Evolutionary conservation across 1,140 invertebrate species (phyloP).

Genomic region (Coelopa frigida): DNA sequence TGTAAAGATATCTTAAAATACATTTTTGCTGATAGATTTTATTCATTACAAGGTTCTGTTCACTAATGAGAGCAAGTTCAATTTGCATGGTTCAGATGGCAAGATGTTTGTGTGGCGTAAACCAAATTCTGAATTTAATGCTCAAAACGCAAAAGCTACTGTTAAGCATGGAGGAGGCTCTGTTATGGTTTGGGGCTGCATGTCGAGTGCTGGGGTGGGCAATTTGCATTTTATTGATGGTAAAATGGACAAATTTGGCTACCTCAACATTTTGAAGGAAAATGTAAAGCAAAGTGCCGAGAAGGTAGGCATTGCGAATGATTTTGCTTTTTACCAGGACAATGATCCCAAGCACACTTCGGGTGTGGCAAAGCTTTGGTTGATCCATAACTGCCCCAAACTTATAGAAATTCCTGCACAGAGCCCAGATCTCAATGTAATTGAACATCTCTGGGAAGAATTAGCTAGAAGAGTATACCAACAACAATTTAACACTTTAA

Average conservation of each 20-base stretch:
- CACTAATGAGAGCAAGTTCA: conserved; percentile 27
- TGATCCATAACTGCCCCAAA: conserved; percentile 10
- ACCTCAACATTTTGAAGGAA: conserved; percentile 20
- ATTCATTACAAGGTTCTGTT: too few relatives aligned
- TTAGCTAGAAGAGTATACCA: too few relatives aligned
- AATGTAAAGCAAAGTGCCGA: conserved; percentile 19
- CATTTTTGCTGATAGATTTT: too few relatives aligned
- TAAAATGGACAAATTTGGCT: conserved; percentile 15
- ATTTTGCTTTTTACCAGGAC: conserved; percentile 15
- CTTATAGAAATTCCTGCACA: conserved; percentile 23
- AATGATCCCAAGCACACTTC: conserved; percentile 24
- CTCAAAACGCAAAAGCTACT: conserved; percentile 6
- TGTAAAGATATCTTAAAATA: too few relatives aligned
- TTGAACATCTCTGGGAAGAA: conserved; percentile 25
- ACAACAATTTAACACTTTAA: too few relatives aligned
- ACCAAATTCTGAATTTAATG: conserved; percentile 3
- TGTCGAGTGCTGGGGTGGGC: conserved; percentile 21
- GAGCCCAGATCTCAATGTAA: conserved; percentile 27
- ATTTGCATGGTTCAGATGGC: conserved; percentile 17
- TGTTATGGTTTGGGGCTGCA: conserved; percentile 9
- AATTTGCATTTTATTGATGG: conserved; percentile 22
- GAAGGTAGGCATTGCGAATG: conserved; percentile 13
- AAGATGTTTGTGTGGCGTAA: conserved; percentile 4
- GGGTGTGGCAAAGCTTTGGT: conserved; percentile 15
- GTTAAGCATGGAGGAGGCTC: conserved; percentile 7